Conservation (phyloP, 2,113 vertebrate species). For the Thryonomys swinderianus region DNA sequence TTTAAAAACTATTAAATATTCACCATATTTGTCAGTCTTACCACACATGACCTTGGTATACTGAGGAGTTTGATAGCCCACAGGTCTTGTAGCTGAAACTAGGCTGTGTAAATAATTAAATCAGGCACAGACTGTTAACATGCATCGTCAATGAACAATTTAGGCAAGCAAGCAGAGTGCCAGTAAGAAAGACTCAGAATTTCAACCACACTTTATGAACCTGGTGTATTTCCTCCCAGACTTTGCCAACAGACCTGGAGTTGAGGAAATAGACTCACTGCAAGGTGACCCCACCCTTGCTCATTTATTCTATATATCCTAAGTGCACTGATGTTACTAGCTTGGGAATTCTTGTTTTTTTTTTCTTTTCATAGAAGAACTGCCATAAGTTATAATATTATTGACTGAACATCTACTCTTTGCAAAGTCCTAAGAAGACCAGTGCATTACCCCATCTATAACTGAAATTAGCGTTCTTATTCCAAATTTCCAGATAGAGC, state of each 20-base stretch:
- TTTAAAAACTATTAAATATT: too few relatives aligned
- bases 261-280: not conserved
- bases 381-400: conserved; percentile 13
- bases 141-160: conserved; percentile 12
- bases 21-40: not conserved
- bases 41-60: not conserved
- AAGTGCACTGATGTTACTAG: not conserved
- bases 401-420: conserved; percentile 38
- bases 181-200: not conserved
- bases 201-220: conserved; percentile 32
- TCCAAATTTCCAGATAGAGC: conserved; percentile 30
- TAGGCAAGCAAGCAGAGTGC: not conserved
- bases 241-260: not conserved
- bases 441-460: conserved; percentile 13
- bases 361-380: conserved; percentile 57
- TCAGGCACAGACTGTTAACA: not conserved
- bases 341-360: conserved; percentile 10
- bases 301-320: conserved; percentile 16
- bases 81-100: conserved; percentile 18
- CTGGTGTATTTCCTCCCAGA: conserved; percentile 1
- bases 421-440: not conserved
- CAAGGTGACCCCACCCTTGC: not conserved
- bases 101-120: not conserved
- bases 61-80: conserved; percentile 24
- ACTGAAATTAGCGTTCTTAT: not conserved